Percentiles rank a stretch among this genome's conserved stretches.
Evolutionary conservation across 2,797 vertebrate species (phyloP).

Genomic region (Microcaecilia unicolor): DNA sequence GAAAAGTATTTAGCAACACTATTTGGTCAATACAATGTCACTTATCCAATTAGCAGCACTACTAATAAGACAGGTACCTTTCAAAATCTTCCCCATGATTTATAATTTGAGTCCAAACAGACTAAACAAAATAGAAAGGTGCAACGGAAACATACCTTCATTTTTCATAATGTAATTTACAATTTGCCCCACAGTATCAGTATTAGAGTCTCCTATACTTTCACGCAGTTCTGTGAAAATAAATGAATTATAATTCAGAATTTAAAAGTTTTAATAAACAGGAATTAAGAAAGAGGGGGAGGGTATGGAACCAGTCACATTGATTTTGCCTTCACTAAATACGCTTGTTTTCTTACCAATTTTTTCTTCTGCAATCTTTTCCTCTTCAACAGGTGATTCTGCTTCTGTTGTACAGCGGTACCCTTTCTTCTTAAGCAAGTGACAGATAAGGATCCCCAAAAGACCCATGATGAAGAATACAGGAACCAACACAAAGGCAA

Average conservation of each 20-base stretch:
- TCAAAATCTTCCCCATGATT: no score
- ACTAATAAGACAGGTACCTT: no score
- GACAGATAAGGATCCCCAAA: slow-evolving; percentile 85
- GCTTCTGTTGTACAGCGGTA: slow-evolving; percentile 90
- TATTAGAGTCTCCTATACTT: slow-evolving; percentile 69
- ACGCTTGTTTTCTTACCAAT: slow-evolving; percentile 45
- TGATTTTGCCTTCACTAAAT: no score
- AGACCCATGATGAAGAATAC: slow-evolving; percentile 88
- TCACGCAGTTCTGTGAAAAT: slow-evolving; percentile 74
- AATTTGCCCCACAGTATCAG: slow-evolving; percentile 87
- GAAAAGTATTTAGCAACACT: no score
- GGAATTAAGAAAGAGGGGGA: no score
- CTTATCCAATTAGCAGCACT: no score
- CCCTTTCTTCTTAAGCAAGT: slow-evolving; percentile 85
- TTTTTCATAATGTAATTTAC: slow-evolving; percentile 94
- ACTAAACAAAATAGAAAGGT: no score
- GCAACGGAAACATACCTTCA: slow-evolving; percentile 67
- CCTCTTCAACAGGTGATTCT: slow-evolving; percentile 49
- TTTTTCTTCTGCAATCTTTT: slow-evolving; percentile 50
- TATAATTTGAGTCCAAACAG: no score
- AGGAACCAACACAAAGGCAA: slow-evolving; percentile 74
- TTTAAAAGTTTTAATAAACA: no score
- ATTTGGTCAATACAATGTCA: no score
- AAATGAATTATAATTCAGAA: no score
- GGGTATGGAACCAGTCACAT: no score